Conservation (phyloP, 2,113 vertebrate genomes). For the Enhydra lutris region DNA sequence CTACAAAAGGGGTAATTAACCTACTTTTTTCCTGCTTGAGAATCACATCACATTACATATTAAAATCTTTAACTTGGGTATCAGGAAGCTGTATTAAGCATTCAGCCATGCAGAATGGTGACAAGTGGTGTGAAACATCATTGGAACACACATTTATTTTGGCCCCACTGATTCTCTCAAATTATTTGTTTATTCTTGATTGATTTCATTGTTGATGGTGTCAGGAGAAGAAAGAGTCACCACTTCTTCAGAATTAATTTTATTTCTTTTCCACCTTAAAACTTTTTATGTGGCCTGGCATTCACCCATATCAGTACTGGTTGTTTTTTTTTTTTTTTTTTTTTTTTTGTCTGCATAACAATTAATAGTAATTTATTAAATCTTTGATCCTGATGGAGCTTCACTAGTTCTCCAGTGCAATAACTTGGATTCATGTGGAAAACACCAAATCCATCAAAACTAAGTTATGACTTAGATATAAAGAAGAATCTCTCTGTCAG, state of each 20-base stretch:
- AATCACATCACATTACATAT: slow-evolving; percentile 40
- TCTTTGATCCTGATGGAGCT: neutral
- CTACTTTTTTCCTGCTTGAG: slow-evolving; percentile 48
- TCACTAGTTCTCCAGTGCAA: neutral
- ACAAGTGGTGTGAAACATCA: slow-evolving; percentile 17
- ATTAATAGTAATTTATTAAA: neutral
- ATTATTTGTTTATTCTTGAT: slow-evolving; percentile 35
- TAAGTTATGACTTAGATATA: neutral
- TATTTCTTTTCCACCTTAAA: neutral
- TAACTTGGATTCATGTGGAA: neutral
- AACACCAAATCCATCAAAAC: neutral
- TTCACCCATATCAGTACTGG: neutral
- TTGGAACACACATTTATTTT: slow-evolving; percentile 19
- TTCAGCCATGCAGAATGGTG: neutral
- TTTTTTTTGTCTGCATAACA: neutral
- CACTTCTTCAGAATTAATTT: neutral
- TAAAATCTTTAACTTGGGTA: slow-evolving; percentile 48
- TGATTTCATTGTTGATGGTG: slow-evolving; percentile 29
- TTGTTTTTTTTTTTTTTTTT: too few relatives aligned
- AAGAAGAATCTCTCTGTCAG: neutral
- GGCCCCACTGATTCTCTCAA: neutral
- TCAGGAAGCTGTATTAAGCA: slow-evolving; percentile 30
- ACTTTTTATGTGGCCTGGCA: neutral
- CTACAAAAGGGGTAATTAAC: slow-evolving; percentile 44
- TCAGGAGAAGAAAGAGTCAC: neutral